Percentiles rank a stretch among this genome's conserved stretches.
These are phyloP conservation scores for Xestia ashworthii DNA, from an alignment of 2,888 invertebrate genomes.

Conservation along the genomic window DNA sequence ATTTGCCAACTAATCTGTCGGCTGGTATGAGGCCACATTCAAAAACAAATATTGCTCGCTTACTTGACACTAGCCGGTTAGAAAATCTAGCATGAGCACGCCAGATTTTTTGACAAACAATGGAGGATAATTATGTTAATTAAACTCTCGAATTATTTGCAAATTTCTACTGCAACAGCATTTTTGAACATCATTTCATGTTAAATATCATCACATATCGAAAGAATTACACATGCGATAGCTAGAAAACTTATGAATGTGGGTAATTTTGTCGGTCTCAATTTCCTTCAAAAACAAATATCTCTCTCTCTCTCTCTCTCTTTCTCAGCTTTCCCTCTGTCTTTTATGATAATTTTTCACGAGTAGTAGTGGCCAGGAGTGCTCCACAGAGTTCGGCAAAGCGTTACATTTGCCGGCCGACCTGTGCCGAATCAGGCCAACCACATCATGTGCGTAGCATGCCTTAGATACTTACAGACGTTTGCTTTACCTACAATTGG, in stretches of 20 bases:
- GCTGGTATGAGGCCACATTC: constrained; percentile 33
- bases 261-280: background rate
- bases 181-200: background rate
- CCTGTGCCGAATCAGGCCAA: background rate
- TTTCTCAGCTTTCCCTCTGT: background rate
- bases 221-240: background rate
- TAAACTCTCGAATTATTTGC: background rate
- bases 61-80: constrained; percentile 23
- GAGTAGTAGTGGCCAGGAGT: background rate
- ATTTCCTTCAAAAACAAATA: background rate
- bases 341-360: background rate
- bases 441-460: background rate
- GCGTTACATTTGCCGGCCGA: too few species aligned
- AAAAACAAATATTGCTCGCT: constrained; percentile 36
- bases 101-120: constrained; percentile 40
- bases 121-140: constrained; percentile 4
- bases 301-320: background rate
- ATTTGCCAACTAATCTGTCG: constrained; percentile 48
- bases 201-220: background rate
- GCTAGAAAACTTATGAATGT: background rate
- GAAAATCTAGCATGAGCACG: constrained; percentile 43
- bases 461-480: background rate
- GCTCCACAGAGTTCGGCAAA: background rate
- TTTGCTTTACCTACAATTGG: background rate
- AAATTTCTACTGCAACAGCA: background rate